Base-by-base conservation (phyloP, 2,797 vertebrate species). In the Chelon auratus region DNA sequence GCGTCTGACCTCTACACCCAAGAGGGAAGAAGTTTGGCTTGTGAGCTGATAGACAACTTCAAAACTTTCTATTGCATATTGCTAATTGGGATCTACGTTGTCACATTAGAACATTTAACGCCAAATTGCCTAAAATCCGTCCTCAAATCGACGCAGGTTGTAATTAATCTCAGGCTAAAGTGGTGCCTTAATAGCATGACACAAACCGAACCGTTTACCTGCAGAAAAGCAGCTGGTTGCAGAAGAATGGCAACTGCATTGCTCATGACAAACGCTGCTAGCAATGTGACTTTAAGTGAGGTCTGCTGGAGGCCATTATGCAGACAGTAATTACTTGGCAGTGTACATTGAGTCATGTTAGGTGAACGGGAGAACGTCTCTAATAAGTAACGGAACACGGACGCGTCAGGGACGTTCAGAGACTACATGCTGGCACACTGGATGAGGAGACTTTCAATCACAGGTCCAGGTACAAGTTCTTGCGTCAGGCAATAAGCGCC, bases 301-400 rank as follows among this genome's bases (percentile, higher is more conserved):
- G 50, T 65, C 82, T 74, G 45, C 42, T 57, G 30, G 51, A 72
- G 76, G 65, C 54, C 70, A 74, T 57, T 45, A 24, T 67, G 75
- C 51, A 82, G 78, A 78, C 74, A 71, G 51, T 71, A 78, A 87
- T 85, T 77, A 78, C 71, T 68, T 73, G 76, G 66, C 62, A 43
- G 68, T 70, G 70, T 67, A 72, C 66, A 68, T 65, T 80, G 85
- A 85, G 68, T 83, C 75, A 82, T 65, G 75, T 72, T 55, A 63
- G 62, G 42, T 77, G 43, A 84, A 76, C 72, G 68, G 70, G 68
- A 72, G 75, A 54, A 55, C 73, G 70, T 61, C 65, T 69, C 68
- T 47, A 63, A 47, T 26, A 8, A 40, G 70, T 81, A 80, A 78
- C 82, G 50, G 10, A 67, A 58, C 54, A 55, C 81, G 81, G 81